Percentiles rank a stretch among this genome's conserved stretches.
Conservation (phyloP, 2,113 vertebrate species). For the Perca fluviatilis region DNA sequence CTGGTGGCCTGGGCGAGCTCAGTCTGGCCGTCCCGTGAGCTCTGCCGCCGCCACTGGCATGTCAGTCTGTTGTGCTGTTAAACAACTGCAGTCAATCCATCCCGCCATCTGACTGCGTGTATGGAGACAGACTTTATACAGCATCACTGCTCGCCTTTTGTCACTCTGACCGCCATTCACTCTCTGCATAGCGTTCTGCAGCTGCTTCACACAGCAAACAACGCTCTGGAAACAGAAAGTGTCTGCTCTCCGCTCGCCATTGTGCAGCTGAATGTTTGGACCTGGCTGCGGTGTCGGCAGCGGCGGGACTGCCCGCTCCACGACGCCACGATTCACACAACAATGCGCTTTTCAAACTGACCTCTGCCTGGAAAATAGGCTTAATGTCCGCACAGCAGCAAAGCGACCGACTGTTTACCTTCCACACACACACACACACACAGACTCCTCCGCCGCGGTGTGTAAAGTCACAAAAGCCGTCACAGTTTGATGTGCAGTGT, state of each 20-base stretch:
- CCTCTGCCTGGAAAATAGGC: conserved; percentile 79
- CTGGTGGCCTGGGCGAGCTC: conserved; percentile 11
- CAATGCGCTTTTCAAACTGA: conserved; percentile 76
- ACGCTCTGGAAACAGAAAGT: conserved; percentile 52
- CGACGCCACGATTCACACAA: conserved; percentile 59
- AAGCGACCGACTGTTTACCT: conserved; percentile 63
- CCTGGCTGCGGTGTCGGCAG: conserved; percentile 46
- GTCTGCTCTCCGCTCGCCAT: conserved; percentile 56
- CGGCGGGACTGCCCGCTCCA: conserved; percentile 43
- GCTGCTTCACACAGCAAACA: conserved; percentile 62
- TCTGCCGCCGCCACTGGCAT: background rate
- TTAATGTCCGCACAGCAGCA: conserved; percentile 70
- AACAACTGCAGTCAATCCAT: conserved; percentile 65
- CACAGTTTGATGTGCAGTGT: conserved; percentile 74
- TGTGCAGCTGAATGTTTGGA: conserved; percentile 70
- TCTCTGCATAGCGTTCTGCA: conserved; percentile 55
- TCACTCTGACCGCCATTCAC: conserved; percentile 67
- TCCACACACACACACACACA: conserved; percentile 43
- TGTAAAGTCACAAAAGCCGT: conserved; percentile 74
- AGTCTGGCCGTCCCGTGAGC: conserved; percentile 6
- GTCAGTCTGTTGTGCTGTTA: conserved; percentile 63
- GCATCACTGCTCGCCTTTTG: conserved; percentile 62
- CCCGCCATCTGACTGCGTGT: conserved; percentile 32
- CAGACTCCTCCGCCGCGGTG: conserved; percentile 19
- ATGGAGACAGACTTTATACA: conserved; percentile 63